A percentile compares a stretch with the other conserved stretches of the same genome.
These are phyloP conservation scores for Papilio machaon DNA, from an alignment of 1,140 invertebrate genomes.

Conservation along the genomic window DNA sequence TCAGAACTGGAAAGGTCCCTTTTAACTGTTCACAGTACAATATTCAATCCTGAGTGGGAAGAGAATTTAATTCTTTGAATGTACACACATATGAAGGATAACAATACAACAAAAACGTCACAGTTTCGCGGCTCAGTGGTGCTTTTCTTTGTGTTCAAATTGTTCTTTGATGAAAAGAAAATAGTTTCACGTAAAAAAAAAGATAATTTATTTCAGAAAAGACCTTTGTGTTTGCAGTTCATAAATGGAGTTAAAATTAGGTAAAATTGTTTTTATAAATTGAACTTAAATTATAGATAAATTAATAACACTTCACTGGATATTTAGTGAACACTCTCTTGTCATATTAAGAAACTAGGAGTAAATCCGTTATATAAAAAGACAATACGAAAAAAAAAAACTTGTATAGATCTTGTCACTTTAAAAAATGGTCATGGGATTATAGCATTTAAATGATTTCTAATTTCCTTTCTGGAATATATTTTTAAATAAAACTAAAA, in stretches of 20 bases:
- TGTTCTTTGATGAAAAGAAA: slow-evolving; percentile 15
- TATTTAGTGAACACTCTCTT: neutral
- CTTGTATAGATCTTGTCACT: no score
- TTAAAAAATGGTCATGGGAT: no score
- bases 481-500: no score
- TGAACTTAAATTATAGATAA: no score
- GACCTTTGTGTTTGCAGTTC: neutral
- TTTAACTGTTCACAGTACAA: neutral
- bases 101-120: neutral
- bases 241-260: neutral
- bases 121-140: neutral
- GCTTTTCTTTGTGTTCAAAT: slow-evolving; percentile 1
- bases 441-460: no score
- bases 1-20: no score
- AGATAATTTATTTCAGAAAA: neutral
- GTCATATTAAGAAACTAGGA: neutral
- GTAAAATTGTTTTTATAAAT: neutral
- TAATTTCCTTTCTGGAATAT: no score
- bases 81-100: neutral
- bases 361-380: no score
- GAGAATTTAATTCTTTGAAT: neutral
- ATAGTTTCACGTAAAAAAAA: slow-evolving; percentile 4
- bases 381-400: no score
- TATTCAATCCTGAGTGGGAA: neutral
- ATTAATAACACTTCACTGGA: no score